These are phyloP conservation scores for Meloe dianella DNA, from an alignment of 2,888 invertebrate species.

Conservation along the genomic window DNA sequence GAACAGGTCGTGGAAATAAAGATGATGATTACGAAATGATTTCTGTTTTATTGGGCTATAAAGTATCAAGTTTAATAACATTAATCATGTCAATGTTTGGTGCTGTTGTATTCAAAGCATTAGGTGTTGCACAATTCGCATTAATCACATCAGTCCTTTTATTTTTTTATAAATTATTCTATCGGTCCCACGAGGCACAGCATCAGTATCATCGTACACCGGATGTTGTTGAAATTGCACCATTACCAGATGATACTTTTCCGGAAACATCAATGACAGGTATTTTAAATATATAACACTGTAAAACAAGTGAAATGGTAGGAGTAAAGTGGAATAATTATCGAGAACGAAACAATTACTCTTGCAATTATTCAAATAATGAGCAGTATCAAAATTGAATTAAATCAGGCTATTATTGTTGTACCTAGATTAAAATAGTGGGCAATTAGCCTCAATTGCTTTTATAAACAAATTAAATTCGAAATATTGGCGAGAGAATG, in stretches of 20 bases:
- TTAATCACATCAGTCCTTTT: conserved; percentile 69
- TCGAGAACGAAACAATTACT: background rate
- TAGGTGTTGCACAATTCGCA: conserved; percentile 73
- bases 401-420: background rate
- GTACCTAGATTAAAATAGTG: background rate
- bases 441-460: background rate
- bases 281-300: background rate
- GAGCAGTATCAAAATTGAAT: background rate
- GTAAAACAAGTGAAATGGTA: background rate
- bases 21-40: conserved; percentile 66
- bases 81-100: conserved; percentile 68
- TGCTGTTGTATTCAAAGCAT: conserved; percentile 70
- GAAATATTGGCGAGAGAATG: no score
- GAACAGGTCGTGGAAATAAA: conserved; percentile 65
- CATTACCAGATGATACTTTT: conserved; percentile 11
- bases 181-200: conserved; percentile 37
- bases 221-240: conserved; percentile 59
- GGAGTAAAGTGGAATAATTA: background rate
- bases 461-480: background rate
- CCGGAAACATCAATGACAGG: background rate
- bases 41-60: conserved; percentile 73
- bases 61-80: conserved; percentile 69
- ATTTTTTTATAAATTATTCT: conserved; percentile 44
- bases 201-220: conserved; percentile 20
- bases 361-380: background rate